Conservation (phyloP, 2,113 vertebrate genomes). For the Prionailurus bengalensis region DNA sequence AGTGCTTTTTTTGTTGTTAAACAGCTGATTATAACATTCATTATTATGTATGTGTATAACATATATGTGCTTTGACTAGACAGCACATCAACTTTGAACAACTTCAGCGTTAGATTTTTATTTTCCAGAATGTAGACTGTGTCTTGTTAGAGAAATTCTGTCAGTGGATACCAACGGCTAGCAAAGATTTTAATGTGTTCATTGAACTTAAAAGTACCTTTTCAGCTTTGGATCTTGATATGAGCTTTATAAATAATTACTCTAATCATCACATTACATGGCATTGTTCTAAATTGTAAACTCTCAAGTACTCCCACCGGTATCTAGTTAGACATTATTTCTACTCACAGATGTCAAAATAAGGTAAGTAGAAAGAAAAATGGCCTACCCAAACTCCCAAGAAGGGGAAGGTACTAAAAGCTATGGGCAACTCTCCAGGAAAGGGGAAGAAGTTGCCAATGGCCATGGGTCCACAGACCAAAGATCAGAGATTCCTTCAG, state of each 20-base stretch:
- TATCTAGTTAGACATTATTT: neutral
- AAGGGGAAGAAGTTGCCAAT: neutral
- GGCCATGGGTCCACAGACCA: neutral
- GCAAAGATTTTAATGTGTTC: conserved; percentile 47
- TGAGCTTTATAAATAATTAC: conserved; percentile 71
- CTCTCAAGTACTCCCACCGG: neutral
- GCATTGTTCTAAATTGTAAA: conserved; percentile 27
- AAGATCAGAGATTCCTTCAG: neutral
- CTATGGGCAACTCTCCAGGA: neutral
- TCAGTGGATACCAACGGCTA: conserved; percentile 16
- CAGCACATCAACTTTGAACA: neutral
- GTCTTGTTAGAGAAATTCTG: neutral
- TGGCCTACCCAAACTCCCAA: neutral
- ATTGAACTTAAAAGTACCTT: conserved; percentile 69
- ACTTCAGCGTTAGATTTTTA: conserved; percentile 47
- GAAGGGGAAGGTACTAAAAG: neutral
- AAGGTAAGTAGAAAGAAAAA: neutral
- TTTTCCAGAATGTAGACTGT: conserved; percentile 17
- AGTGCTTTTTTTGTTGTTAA: neutral
- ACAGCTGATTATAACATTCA: neutral
- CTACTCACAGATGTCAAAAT: conserved; percentile 27
- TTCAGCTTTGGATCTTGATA: conserved; percentile 53
- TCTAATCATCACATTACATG: conserved; percentile 62
- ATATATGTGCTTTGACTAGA: neutral
- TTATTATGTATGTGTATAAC: neutral